phyloP scores from a whole-genome alignment of 2,888 invertebrate genomes.

The Palloptera scutellata region DNA sequence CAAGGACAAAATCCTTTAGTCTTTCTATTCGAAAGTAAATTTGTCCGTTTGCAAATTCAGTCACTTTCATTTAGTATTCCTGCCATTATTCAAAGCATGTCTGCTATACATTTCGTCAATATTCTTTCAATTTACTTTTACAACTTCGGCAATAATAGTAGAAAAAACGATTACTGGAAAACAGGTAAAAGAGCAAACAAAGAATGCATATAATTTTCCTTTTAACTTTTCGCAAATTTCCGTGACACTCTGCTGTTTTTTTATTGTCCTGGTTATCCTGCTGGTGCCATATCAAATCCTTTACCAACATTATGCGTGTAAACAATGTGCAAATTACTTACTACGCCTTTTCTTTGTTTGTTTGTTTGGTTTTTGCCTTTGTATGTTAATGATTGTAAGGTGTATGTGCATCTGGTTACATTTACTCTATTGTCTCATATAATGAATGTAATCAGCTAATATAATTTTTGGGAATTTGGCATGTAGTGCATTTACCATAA shows the following conservation, averaged over 20 bases:
- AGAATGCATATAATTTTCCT: neutral
- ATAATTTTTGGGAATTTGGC: slow-evolving; percentile 16
- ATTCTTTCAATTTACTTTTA: neutral
- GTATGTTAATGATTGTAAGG: slow-evolving; percentile 17
- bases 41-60: slow-evolving; percentile 16
- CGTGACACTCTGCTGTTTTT: slow-evolving; percentile 8
- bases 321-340: slow-evolving; percentile 57
- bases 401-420: neutral
- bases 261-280: slow-evolving; percentile 39
- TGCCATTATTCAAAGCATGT: neutral
- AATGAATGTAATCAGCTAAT: slow-evolving; percentile 13
- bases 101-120: neutral
- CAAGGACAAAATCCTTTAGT: slow-evolving; percentile 18
- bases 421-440: slow-evolving; percentile 8
- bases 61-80: neutral
- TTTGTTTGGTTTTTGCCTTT: slow-evolving; percentile 10
- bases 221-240: slow-evolving; percentile 29
- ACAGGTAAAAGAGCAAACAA: neutral
- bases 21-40: neutral
- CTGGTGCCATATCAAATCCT: slow-evolving; percentile 48
- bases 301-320: slow-evolving; percentile 58
- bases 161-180: no score
- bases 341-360: slow-evolving; percentile 36
- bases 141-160: neutral
- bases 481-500: slow-evolving; percentile 3